Evolutionary conservation across 2,888 invertebrate species (phyloP).

Genomic region (Drosophila siamana): DNA sequence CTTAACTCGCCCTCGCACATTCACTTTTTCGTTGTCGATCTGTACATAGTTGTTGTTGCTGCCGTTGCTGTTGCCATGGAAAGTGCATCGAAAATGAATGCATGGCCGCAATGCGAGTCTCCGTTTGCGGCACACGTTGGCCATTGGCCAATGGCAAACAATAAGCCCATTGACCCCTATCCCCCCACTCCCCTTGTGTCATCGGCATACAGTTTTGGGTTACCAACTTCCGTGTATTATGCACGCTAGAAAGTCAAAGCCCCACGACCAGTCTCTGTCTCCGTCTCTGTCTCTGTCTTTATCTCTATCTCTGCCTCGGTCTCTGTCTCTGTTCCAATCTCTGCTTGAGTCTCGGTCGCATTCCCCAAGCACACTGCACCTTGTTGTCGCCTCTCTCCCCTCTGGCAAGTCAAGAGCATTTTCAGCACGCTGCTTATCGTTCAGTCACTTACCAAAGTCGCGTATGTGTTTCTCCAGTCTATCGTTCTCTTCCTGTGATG

Average conservation of each 20-base stretch:
- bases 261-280: conserved; percentile 2
- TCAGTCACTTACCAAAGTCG: conserved; percentile 90
- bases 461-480: conserved; percentile 95
- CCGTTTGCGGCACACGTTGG: conserved; percentile 18
- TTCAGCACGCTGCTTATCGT: too few species aligned
- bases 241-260: conserved; percentile 67
- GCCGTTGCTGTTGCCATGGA: conserved; percentile 38
- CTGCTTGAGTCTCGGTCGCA: not conserved
- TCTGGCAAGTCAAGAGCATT: conserved; percentile 1
- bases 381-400: not conserved
- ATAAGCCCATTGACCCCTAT: conserved; percentile 1
- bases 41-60: conserved; percentile 10
- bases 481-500: conserved; percentile 95
- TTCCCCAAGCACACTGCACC: not conserved
- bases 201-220: conserved; percentile 58
- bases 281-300: not conserved
- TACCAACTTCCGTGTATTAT: conserved; percentile 77
- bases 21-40: conserved; percentile 54
- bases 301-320: not conserved
- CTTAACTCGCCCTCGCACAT: conserved; percentile 35
- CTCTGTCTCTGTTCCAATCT: not conserved
- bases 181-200: conserved; percentile 30
- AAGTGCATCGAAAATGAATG: conserved; percentile 60
- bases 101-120: conserved; percentile 36
- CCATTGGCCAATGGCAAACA: conserved; percentile 20